phyloP scores from a whole-genome alignment of 2,888 invertebrate species.

The Drosophila planitibia region DNA sequence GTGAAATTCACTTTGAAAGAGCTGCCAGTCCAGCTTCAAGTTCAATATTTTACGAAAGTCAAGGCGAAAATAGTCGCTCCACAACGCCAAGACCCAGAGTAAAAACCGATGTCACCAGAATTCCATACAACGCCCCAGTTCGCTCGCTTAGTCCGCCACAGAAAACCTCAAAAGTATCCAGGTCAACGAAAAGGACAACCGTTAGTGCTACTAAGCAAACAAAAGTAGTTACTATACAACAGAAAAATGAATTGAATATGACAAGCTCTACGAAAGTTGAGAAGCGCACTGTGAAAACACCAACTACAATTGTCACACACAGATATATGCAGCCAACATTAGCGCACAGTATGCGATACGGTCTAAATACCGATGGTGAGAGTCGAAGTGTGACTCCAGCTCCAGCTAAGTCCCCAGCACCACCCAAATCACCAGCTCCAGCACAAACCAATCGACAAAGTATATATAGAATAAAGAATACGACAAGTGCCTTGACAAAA shows the following conservation, averaged over 20 bases:
- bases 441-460: constrained; percentile 38
- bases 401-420: constrained; percentile 68
- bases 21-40: constrained; percentile 70
- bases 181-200: constrained; percentile 12
- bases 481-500: constrained; percentile 65
- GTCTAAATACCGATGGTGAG: constrained; percentile 64
- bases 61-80: constrained; percentile 72
- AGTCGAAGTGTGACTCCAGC: constrained; percentile 62
- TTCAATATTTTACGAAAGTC: constrained; percentile 75
- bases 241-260: constrained; percentile 38
- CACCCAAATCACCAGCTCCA: constrained; percentile 72
- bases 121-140: constrained; percentile 71
- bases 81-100: constrained; percentile 74
- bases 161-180: constrained; percentile 46
- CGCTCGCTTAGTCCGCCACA: constrained; percentile 71
- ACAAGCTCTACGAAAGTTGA: constrained; percentile 27
- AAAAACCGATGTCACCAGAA: constrained; percentile 78
- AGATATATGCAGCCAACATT: constrained; percentile 88
- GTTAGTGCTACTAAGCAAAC: constrained; percentile 45
- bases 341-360: constrained; percentile 87
- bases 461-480: constrained; percentile 50
- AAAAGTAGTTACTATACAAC: constrained; percentile 29
- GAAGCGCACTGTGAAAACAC: constrained; percentile 56
- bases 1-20: constrained; percentile 74
- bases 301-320: constrained; percentile 74